phyloP scores from a whole-genome alignment of 2,888 invertebrate genomes.

The Drosophila cracens region DNA sequence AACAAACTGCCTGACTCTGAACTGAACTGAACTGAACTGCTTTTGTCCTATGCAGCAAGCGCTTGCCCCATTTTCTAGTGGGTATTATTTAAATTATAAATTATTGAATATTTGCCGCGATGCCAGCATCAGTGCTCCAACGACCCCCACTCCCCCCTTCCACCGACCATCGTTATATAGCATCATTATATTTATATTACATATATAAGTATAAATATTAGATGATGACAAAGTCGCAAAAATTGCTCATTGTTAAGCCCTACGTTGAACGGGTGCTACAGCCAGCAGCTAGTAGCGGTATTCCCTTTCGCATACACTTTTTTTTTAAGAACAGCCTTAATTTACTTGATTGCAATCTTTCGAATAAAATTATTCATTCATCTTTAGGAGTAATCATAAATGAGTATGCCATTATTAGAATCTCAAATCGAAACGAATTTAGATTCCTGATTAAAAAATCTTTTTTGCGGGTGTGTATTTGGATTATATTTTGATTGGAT shows the following conservation, averaged over 20 bases:
- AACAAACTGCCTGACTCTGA: conserved; percentile 12
- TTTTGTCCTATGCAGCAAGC: conserved; percentile 39
- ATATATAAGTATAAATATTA: conserved; percentile 73
- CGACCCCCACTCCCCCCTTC: neutral
- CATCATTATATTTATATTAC: conserved; percentile 78
- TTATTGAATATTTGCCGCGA: conserved; percentile 78
- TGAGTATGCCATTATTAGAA: neutral
- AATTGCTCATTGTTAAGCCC: conserved; percentile 62
- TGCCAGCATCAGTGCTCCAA: conserved; percentile 10
- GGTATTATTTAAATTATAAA: conserved; percentile 81
- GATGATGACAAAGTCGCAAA: conserved; percentile 68
- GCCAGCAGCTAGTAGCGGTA: neutral
- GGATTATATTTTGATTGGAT: neutral
- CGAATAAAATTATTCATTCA: neutral
- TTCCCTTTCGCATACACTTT: conserved; percentile 15
- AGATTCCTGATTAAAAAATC: neutral
- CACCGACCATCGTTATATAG: conserved; percentile 13
- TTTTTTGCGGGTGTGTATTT: neutral
- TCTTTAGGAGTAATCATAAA: neutral
- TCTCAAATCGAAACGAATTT: no score
- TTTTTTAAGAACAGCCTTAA: neutral
- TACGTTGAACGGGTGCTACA: conserved; percentile 8
- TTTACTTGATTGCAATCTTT: neutral
- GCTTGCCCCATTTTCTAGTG: conserved; percentile 60
- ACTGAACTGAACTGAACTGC: conserved; percentile 26